A percentile compares a stretch with the other conserved stretches of the same genome.
These are phyloP conservation scores for Micronycteris hirsuta DNA, from an alignment of 2,113 vertebrate species.

Conservation along the genomic window DNA sequence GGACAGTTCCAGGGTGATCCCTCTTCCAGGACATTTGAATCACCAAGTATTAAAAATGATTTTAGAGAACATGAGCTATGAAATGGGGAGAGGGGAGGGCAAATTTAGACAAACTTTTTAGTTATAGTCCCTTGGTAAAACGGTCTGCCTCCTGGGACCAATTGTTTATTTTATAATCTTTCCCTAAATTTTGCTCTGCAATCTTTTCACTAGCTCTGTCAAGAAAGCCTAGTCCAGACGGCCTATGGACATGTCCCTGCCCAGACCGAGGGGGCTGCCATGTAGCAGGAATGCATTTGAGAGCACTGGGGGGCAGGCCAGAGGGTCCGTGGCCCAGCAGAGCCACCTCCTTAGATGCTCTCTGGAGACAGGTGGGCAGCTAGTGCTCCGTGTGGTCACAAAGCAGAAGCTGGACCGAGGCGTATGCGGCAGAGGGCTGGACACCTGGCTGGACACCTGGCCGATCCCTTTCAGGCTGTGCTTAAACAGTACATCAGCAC, in stretches of 20 bases:
- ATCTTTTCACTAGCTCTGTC: background rate
- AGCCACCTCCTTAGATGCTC: background rate
- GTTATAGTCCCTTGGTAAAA: background rate
- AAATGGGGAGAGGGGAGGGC: background rate
- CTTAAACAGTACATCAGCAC: too few species aligned
- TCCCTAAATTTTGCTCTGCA: background rate
- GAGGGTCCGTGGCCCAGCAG: background rate
- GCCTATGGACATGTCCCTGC: rapidly evolving
- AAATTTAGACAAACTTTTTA: background rate
- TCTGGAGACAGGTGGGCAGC: background rate
- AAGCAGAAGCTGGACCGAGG: background rate
- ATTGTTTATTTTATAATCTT: background rate
- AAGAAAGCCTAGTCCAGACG: background rate
- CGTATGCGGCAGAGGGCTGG: rapidly evolving
- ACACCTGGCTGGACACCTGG: background rate
- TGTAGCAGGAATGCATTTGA: background rate
- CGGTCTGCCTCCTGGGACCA: background rate
- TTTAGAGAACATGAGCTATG: background rate
- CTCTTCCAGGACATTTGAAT: background rate
- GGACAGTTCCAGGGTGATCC: background rate
- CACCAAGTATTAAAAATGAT: background rate
- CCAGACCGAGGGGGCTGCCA: rapidly evolving
- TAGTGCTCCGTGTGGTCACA: rapidly evolving
- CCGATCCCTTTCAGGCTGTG: background rate
- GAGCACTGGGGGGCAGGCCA: background rate